Percentiles rank a stretch among this genome's conserved stretches.
phyloP scores from a whole-genome alignment of 2,888 invertebrate genomes.

The Deroplatys truncata region DNA sequence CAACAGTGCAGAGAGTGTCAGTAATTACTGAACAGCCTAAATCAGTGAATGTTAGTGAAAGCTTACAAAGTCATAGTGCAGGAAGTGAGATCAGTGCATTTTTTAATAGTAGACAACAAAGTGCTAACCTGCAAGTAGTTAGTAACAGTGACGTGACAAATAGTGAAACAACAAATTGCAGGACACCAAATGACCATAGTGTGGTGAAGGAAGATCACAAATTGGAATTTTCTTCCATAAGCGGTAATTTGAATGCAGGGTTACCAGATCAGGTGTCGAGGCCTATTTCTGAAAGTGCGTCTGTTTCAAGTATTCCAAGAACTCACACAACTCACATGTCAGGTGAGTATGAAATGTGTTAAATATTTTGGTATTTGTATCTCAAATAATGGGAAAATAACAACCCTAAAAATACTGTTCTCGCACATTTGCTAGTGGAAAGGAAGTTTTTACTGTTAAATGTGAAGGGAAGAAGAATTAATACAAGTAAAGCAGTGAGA shows the following conservation, averaged over 20 bases:
- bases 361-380: background rate
- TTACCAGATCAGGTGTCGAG: conserved; percentile 22
- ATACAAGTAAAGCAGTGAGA: too few species aligned
- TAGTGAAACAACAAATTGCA: conserved; percentile 15
- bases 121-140: conserved; percentile 17
- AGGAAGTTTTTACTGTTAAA: too few species aligned
- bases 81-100: conserved; percentile 24
- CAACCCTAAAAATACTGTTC: too few species aligned
- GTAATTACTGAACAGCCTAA: conserved; percentile 40
- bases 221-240: conserved; percentile 16
- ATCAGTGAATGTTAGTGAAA: conserved; percentile 3
- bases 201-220: conserved; percentile 18
- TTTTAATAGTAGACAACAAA: conserved; percentile 27
- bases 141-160: background rate
- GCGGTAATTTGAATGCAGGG: conserved; percentile 21
- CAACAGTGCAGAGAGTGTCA: conserved; percentile 37
- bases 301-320: conserved; percentile 29
- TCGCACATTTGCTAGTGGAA: too few species aligned
- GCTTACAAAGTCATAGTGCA: conserved; percentile 24
- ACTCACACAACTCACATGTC: conserved; percentile 25
- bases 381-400: too few species aligned
- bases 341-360: conserved; percentile 19
- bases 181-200: conserved; percentile 19
- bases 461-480: too few species aligned
- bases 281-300: conserved; percentile 23